phyloP scores from a whole-genome alignment of 2,113 vertebrate genomes.

The Daubentonia madagascariensis region DNA sequence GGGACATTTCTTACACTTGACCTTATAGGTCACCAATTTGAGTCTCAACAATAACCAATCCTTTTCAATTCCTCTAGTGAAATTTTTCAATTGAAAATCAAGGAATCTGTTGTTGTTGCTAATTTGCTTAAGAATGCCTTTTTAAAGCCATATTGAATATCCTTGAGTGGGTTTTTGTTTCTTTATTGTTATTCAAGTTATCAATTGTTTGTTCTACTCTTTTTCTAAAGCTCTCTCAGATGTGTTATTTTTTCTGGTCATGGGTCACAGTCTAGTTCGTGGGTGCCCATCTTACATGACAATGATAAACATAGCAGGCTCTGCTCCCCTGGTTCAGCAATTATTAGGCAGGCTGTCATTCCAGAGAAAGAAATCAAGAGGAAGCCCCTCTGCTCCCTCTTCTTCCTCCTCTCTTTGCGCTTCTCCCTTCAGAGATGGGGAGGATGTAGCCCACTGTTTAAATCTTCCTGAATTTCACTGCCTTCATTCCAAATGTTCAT shows the following conservation, averaged over 20 bases:
- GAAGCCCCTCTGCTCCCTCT: neutral
- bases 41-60: neutral
- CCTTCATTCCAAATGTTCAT: neutral
- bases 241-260: neutral
- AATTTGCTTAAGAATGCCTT: neutral
- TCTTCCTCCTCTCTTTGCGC: neutral
- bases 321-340: neutral
- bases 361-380: neutral
- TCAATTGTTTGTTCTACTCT: neutral
- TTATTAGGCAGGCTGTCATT: neutral
- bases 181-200: neutral
- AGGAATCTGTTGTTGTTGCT: neutral
- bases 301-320: neutral
- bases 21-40: neutral
- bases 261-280: neutral
- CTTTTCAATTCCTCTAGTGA: neutral
- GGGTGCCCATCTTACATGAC: neutral
- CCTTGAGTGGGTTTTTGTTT: neutral
- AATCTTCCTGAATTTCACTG: neutral
- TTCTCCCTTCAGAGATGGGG: neutral
- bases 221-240: neutral
- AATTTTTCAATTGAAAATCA: neutral
- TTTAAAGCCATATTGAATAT: neutral
- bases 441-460: neutral
- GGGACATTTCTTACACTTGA: neutral